Base-by-base conservation (phyloP, 2,888 invertebrate genomes). In the Hypomecis atomaria region DNA sequence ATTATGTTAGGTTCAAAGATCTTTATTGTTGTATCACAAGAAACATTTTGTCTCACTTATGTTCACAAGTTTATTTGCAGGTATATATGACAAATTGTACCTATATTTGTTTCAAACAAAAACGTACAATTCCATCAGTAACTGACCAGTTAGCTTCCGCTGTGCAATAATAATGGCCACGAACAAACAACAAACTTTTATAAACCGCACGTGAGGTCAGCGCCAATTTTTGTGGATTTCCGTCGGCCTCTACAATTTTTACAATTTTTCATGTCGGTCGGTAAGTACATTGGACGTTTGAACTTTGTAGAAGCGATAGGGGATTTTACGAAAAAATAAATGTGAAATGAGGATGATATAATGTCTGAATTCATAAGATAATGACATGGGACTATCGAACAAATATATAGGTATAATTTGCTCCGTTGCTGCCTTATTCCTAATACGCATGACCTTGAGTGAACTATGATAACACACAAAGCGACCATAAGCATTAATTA, bases 121-220 rank as follows among this genome's bases (percentile, higher is more conserved):
- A 47, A 60, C 45, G n/a, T 45, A 11, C 13, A 54, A 54, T 60
- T 54, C 42, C 13, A 65, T 50, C 71, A 61, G 40, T 23, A 47
- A 59, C 43, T 65, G 47, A 33, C 10, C 40, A 57, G 48, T 61
- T 34, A 33, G 71, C 57, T 60, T 65, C 11, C 54, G 43, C 8
- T 54, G 60, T 59, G 69, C 55, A 58, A 59, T 45, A 37, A 75
- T 64, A 71, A 71, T 67, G 67, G 36, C 10, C 40, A 23, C 23
- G 34, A 63, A 61, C 37, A 34, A 57, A 66, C 52, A 67, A 70
- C 59, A 75, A 74, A 70, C 69, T 73, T 71, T 70, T 71, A 69
- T 47, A 70, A 77, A 71, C 75, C 70, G 65, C 68, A 62, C 63
- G 54, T 44, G 50, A 67, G 66, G 71, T 71, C 67, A 57, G 68